Evolutionary conservation across 1,140 invertebrate species (phyloP).

Genomic region (Microplitis demolitor): DNA sequence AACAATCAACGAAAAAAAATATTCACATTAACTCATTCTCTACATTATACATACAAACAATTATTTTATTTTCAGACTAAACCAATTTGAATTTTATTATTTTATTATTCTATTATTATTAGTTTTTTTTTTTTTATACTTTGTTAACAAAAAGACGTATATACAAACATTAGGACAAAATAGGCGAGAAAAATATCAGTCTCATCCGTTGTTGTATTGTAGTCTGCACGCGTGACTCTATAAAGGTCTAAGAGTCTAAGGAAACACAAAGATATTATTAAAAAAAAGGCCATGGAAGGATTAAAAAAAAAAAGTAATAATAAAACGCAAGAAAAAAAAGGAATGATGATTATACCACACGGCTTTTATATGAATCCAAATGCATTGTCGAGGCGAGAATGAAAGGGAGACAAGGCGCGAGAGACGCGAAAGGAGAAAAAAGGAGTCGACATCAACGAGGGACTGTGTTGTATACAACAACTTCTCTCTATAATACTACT

Average conservation of each 20-base stretch:
- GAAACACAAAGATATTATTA: constrained; percentile 3
- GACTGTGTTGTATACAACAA: background rate
- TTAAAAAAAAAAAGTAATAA: background rate
- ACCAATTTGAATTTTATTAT: no score
- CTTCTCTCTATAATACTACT: no score
- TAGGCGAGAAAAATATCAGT: constrained; percentile 8
- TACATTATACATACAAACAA: no score
- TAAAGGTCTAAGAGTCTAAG: background rate
- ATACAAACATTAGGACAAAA: constrained; percentile 9
- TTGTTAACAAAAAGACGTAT: background rate
- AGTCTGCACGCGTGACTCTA: constrained; percentile 17
- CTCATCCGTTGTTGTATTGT: background rate
- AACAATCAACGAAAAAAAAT: background rate
- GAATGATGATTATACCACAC: constrained; percentile 21
- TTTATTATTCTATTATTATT: no score
- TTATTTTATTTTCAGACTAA: no score
- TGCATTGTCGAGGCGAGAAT: constrained; percentile 28
- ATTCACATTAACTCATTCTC: background rate
- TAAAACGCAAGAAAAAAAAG: background rate
- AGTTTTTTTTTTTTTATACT: background rate
- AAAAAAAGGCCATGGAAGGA: background rate
- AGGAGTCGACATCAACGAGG: constrained; percentile 8
- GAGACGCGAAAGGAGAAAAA: constrained; percentile 2
- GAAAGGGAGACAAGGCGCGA: constrained; percentile 17
- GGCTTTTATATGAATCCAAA: constrained; percentile 28